Evolutionary conservation across 2,888 invertebrate species (phyloP), one percentile per base, ranked within the genome.

Genomic region (Pinctada fucata): DNA sequence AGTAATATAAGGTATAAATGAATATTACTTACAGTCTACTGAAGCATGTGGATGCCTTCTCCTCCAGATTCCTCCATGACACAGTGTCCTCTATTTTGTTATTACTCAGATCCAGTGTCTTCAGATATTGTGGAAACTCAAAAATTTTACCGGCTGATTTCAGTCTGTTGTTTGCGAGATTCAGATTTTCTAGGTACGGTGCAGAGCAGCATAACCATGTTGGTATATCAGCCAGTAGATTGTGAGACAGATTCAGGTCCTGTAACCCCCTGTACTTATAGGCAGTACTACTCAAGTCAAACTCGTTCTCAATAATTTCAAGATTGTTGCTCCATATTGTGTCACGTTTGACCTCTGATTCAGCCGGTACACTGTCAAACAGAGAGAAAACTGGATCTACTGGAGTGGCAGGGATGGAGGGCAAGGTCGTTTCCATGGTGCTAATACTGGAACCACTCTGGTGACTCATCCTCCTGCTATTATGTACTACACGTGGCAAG

Each of bases 151-250:
- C 97, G 95, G 97, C 96, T 75, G 91, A 88, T 50, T 86, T 90
- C 50, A 94, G 86, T 80, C 95, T 95, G 93, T 99, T 99, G 90
- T 97, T 97, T 0, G 97, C 96, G 94, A 99, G 95, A 91, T 98
- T 98, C 16, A 99, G 94, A 64, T 97, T 94, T 0, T 96, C 96
- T 50, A 99, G 94, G 86, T 95, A 95, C 0, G 97, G 96, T 3
- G 97, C 98, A 78, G 97, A 94, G 91, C 99, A 99, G 2, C 99
- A 96, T 64, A 99, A 93, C 69, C 96, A 96, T 1, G 95, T 94
- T 0, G 99, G 99, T 80, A 99, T 95, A 85, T 95, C 95, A 52
- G 95, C 95, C 92, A 99, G 97, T 86, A 96, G 94, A 94, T 99
- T 99, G 93, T 97, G 97, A 0, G 97, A 96, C 58, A 99, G 94